Conservation (phyloP, 2,888 invertebrate genomes). For the Calameuta pallipes region DNA sequence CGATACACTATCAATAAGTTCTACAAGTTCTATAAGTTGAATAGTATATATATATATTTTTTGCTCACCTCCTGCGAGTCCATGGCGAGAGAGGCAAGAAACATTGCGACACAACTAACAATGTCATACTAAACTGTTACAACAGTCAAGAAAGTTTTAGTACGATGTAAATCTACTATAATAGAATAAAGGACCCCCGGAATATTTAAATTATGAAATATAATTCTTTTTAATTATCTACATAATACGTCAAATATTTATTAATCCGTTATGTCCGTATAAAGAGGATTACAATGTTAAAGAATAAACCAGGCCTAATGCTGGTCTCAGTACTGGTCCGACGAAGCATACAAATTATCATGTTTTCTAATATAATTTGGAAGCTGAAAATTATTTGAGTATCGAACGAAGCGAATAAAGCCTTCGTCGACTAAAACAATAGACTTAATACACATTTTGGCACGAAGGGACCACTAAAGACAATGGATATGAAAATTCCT, state of each 20-base stretch:
- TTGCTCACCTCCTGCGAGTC: conserved; percentile 68
- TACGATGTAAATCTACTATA: not conserved
- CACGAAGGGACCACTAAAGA: no score
- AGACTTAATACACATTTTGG: no score
- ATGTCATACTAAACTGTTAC: conserved; percentile 61
- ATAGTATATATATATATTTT: conserved; percentile 19
- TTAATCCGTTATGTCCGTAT: no score
- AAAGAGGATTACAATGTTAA: no score
- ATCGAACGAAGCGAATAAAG: no score
- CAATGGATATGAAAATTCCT: not conserved
- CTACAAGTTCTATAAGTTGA: not conserved
- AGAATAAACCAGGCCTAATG: no score
- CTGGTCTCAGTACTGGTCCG: no score
- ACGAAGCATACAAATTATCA: no score
- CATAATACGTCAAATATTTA: not conserved
- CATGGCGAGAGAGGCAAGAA: conserved; percentile 67
- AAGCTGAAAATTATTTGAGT: no score
- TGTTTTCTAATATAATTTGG: no score
- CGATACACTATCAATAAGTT: not conserved
- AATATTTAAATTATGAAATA: not conserved
- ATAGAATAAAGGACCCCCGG: not conserved
- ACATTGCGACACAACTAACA: conserved; percentile 68
- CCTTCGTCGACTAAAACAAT: no score
- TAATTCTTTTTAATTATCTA: not conserved
- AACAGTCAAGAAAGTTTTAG: not conserved